A percentile compares a stretch with the other conserved stretches of the same genome.
Evolutionary conservation across 2,113 vertebrate species (phyloP).

Genomic region (Limnothrissa miodon): DNA sequence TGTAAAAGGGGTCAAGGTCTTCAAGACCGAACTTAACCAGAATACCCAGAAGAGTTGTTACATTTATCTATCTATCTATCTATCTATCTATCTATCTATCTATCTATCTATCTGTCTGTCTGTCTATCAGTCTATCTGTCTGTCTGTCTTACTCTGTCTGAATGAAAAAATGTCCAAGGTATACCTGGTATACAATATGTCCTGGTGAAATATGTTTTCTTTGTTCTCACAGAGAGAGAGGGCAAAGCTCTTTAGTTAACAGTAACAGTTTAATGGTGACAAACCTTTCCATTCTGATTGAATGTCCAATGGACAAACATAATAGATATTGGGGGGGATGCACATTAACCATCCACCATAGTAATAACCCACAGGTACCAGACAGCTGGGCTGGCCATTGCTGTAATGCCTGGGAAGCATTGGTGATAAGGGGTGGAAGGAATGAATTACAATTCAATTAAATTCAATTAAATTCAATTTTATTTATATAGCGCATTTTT

Average conservation of each 20-base stretch:
- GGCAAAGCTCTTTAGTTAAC: neutral
- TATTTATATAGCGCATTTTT: too few species aligned
- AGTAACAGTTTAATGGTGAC: too few species aligned
- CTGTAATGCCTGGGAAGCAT: too few species aligned
- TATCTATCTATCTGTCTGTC: conserved; percentile 12
- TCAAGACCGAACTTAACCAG: too few species aligned
- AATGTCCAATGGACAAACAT: neutral
- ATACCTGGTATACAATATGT: too few species aligned
- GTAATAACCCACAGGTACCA: too few species aligned
- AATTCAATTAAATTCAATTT: too few species aligned
- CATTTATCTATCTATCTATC: conserved; percentile 17
- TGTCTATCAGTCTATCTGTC: neutral
- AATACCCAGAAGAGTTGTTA: too few species aligned
- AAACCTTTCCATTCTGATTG: neutral
- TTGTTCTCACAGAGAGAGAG: neutral
- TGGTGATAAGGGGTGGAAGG: too few species aligned
- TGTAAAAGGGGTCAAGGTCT: too few species aligned
- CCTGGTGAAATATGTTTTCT: neutral
- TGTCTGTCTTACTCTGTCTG: neutral
- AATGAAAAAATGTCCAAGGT: neutral
- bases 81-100: conserved; percentile 28
- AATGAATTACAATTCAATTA: too few species aligned
- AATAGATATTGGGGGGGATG: neutral
- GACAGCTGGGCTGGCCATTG: too few species aligned
- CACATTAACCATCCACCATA: neutral